Evolutionary conservation across 2,113 vertebrate genomes (phyloP).

Genomic region (Rissa tridactyla): DNA sequence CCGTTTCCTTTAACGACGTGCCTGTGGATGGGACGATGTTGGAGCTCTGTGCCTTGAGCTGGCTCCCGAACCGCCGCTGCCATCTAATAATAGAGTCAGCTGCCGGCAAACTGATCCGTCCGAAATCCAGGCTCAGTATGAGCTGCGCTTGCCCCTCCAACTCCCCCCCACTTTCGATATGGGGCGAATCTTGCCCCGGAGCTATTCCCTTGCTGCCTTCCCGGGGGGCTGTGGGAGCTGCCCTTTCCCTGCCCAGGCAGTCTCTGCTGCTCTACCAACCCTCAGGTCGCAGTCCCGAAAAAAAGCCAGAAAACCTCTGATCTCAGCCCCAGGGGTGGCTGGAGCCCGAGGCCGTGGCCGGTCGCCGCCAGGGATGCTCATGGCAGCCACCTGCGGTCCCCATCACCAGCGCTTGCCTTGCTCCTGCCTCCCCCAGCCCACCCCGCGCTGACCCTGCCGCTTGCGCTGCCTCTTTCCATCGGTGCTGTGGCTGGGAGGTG

Average conservation of each 20-base stretch:
- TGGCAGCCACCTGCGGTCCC: background rate
- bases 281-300: accelerated
- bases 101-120: conserved; percentile 16
- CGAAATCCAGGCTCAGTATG: background rate
- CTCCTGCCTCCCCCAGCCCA: background rate
- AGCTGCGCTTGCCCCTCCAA: background rate
- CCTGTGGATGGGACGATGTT: background rate
- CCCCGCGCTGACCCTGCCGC: background rate
- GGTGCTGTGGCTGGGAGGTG: background rate
- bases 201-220: background rate
- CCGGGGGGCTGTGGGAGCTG: background rate
- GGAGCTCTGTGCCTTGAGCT: background rate
- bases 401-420: too few relatives aligned
- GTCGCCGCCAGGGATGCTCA: background rate
- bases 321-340: background rate
- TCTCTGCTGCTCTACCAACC: background rate
- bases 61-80: background rate
- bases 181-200: background rate
- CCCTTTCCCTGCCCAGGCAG: background rate
- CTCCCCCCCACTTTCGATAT: accelerated
- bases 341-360: accelerated
- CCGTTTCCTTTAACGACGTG: background rate
- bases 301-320: background rate
- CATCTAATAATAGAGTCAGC: conserved; percentile 50
- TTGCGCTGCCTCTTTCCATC: background rate